Evolutionary conservation across 2,888 invertebrate species (phyloP), one percentile per base, ranked within the genome.

Genomic region (Anarsia innoxiella): DNA sequence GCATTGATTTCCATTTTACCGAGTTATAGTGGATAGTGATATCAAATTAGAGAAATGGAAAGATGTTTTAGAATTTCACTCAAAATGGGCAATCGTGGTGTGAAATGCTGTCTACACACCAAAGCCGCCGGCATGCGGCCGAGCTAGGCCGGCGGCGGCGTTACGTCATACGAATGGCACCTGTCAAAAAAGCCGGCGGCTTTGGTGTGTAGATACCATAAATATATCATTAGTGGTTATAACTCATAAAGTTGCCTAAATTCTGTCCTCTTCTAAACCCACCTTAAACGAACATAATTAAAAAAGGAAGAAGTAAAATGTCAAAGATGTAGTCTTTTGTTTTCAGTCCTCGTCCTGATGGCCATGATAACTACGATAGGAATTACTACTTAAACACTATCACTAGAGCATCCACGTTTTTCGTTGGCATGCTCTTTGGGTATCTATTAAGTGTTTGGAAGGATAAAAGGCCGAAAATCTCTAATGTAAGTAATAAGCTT

Each of bases 371-470:
- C 19, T 19, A n/a, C n/a, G 19, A 5, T 8, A 19, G 19, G 4
- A 19, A 23, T n/a, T 32, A 32, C 11, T 32, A 32, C 23, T 23
- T 12, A 8, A 32, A 32, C 26, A 44, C 46, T 6, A 19, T 47
- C 11, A 45, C 46, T 1, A 27, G 46, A 13, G 39, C 36, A 5
- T 30, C 46, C 2, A 42, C 46, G 8, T 45, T 45, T 23, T 38
- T 44, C 11, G 38, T 47, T 2, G 46, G 46, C 13, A 47, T 47
- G 46, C n/a, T 47, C 2, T 47, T 34, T 32, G 46, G 46, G 10
- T 45, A 47, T 25, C n/a, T 46, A 3, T 30, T 46, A 8, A 16
- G 36, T 12, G 3, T 36, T 1, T 31, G 31, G 11, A 27, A 19
- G 5, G 35, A 35, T 31, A 38, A 12, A 29, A 39, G 36, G 15